Percentiles rank a stretch among this genome's conserved stretches.
phyloP scores from a whole-genome alignment of 2,888 invertebrate species.

The Saturnia pavonia region DNA sequence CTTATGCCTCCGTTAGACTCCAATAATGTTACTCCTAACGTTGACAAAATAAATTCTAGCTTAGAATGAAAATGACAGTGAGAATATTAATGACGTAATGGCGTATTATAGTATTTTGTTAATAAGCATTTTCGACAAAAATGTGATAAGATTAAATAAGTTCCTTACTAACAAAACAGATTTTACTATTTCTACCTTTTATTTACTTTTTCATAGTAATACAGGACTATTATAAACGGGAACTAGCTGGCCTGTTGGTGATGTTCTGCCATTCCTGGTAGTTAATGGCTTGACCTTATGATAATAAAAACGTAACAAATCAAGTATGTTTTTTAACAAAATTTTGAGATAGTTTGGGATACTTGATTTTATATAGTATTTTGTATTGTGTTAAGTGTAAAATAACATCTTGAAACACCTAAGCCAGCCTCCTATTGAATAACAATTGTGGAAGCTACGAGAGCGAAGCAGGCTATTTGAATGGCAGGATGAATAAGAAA shows the following conservation, averaged over 20 bases:
- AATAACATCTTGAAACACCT: too few species aligned
- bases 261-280: too few species aligned
- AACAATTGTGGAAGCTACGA: not conserved
- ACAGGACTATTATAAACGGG: too few species aligned
- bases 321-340: too few species aligned
- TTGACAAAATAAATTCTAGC: not conserved
- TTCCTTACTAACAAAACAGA: not conserved
- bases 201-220: not conserved
- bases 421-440: not conserved
- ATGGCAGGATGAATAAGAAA: not conserved
- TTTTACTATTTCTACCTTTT: not conserved
- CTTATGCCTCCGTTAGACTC: not conserved
- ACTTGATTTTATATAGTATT: not conserved
- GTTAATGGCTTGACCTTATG: too few species aligned
- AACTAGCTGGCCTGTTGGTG: too few species aligned
- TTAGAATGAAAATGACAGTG: not conserved
- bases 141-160: not conserved
- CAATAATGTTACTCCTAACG: not conserved
- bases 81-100: conserved; percentile 55
- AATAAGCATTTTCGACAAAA: conserved; percentile 42
- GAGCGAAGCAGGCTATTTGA: not conserved
- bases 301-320: too few species aligned
- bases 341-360: too few species aligned
- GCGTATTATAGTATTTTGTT: conserved; percentile 68
- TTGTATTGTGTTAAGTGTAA: not conserved